phyloP scores from a whole-genome alignment of 2,888 invertebrate species.

The Pediacus dermestoides region DNA sequence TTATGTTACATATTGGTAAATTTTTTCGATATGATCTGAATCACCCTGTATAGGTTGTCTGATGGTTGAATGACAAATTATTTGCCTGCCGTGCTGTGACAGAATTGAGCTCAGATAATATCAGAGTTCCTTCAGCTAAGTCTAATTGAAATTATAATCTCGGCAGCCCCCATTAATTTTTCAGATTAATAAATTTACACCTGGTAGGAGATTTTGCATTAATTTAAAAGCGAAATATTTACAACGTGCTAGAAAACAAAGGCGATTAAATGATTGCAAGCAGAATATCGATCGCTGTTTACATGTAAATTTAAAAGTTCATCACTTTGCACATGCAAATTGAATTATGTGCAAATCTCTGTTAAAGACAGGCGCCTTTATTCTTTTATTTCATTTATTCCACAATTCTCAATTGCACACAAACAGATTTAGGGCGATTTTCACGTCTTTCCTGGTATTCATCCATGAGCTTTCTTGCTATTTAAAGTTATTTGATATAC shows the following conservation, averaged over 20 bases:
- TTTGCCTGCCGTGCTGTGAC: no score
- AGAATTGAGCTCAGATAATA: no score
- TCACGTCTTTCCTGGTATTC: background rate
- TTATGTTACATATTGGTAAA: no score
- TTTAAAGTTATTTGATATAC: background rate
- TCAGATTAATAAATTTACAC: no score
- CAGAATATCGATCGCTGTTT: conserved; percentile 1
- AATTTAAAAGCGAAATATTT: background rate
- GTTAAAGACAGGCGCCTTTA: background rate
- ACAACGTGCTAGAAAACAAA: background rate
- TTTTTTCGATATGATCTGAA: no score
- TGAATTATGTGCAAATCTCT: conserved; percentile 1
- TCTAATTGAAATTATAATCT: no score
- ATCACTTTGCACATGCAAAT: conserved; percentile 1
- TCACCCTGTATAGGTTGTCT: no score
- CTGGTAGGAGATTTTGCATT: no score
- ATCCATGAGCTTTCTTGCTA: no score
- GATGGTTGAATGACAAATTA: no score
- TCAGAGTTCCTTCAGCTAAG: no score
- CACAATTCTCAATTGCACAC: background rate
- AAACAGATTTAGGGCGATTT: background rate
- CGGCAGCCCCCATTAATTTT: no score
- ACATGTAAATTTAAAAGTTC: conserved; percentile 2
- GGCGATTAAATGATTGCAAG: background rate
- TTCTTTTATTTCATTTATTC: background rate